Conservation (phyloP, 2,797 vertebrate genomes). For the Hybognathus amarus region DNA sequence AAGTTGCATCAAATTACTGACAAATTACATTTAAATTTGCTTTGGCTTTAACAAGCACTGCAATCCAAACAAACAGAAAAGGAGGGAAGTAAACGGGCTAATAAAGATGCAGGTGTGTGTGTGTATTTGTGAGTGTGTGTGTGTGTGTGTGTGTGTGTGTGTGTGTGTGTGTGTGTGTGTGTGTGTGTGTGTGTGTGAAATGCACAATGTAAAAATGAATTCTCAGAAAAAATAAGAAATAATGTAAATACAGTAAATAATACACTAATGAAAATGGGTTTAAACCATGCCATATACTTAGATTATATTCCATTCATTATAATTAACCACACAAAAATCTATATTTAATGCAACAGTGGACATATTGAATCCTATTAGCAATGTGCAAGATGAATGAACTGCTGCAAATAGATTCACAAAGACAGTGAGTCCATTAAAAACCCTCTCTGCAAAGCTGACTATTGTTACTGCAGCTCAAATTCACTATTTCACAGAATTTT, state of each 20-base stretch:
- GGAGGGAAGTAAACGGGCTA: constrained; percentile 36
- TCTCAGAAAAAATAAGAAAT: neutral
- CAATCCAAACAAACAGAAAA: constrained; percentile 49
- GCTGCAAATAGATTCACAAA: neutral
- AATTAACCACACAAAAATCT: neutral
- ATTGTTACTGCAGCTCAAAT: neutral
- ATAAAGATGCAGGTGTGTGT: constrained; percentile 18
- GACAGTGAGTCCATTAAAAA: neutral
- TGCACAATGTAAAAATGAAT: neutral
- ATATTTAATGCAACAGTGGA: neutral
- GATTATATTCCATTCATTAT: neutral
- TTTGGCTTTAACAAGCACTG: constrained; percentile 46
- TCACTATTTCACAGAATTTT: neutral
- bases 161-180: neutral
- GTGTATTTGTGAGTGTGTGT: no score
- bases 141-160: no score
- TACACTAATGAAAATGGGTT: neutral
- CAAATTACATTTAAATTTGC: constrained; percentile 53
- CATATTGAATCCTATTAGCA: neutral
- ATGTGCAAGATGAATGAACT: neutral
- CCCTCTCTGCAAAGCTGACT: neutral
- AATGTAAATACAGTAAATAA: neutral
- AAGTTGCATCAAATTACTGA: constrained; percentile 51
- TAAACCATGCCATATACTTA: neutral
- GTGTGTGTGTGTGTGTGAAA: neutral